Evolutionary conservation across 2,113 vertebrate species (phyloP).

Genomic region (Tor tambroides): DNA sequence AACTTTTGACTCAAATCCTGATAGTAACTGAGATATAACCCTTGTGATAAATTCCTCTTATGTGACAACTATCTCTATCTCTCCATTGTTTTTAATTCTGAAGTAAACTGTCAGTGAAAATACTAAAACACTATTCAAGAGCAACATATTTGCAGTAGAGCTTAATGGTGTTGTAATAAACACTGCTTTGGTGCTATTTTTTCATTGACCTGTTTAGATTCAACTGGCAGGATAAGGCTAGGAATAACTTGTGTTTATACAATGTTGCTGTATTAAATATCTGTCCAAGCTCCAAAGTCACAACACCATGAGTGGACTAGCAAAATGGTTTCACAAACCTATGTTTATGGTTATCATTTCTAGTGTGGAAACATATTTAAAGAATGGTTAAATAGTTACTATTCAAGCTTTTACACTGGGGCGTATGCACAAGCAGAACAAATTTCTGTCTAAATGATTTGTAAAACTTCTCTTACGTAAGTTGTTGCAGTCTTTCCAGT

Average conservation of each 20-base stretch:
- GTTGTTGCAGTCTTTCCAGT: background rate
- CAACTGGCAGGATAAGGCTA: background rate
- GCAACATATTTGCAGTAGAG: background rate
- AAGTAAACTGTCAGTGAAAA: background rate
- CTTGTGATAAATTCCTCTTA: background rate
- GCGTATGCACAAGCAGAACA: background rate
- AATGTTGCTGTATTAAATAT: background rate
- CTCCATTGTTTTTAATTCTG: background rate
- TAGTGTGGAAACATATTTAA: background rate
- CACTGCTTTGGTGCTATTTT: background rate
- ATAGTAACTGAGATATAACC: background rate
- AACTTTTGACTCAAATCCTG: constrained; percentile 9
- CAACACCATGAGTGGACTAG: background rate
- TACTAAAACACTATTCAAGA: background rate
- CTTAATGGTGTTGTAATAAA: background rate
- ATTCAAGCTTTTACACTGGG: background rate
- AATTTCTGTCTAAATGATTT: background rate
- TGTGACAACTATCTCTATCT: background rate
- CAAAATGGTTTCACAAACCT: background rate
- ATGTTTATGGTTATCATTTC: background rate
- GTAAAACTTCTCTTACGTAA: background rate
- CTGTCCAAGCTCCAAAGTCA: background rate
- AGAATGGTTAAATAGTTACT: background rate
- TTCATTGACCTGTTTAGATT: background rate
- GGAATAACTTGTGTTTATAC: background rate